These are phyloP conservation scores for Andrena bucephala DNA, from an alignment of 2,888 invertebrate species.

Conservation along the genomic window DNA sequence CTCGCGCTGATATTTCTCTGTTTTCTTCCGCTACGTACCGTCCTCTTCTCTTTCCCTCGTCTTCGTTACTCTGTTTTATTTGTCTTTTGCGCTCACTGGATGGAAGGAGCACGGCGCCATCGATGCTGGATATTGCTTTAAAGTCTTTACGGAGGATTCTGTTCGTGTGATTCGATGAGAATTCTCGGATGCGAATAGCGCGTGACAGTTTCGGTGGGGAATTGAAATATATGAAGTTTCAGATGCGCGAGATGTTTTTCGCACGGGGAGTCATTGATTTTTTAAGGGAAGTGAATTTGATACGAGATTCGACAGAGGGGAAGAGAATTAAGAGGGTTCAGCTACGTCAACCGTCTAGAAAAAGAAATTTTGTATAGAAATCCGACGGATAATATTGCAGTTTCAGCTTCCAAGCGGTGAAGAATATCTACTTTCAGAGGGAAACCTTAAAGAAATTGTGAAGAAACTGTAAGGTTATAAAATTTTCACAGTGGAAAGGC, in stretches of 20 bases:
- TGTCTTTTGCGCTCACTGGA: neutral
- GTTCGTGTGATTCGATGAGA: neutral
- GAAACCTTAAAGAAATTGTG: neutral
- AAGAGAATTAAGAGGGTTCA: neutral
- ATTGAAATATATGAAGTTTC: neutral
- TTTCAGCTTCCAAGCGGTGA: neutral
- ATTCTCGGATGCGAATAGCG: too few species aligned
- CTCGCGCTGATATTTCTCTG: neutral
- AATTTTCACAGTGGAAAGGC: neutral
- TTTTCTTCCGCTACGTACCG: neutral
- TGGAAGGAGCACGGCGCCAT: conserved; percentile 25
- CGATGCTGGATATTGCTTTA: conserved; percentile 6
- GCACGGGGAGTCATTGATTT: neutral
- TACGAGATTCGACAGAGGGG: neutral
- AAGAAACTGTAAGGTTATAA: neutral
- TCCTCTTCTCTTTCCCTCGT: neutral
- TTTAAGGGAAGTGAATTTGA: conserved; percentile 12
- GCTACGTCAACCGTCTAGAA: neutral
- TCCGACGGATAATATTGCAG: neutral
- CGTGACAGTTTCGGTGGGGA: neutral
- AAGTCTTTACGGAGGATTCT: neutral
- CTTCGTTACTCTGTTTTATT: neutral
- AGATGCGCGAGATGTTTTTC: neutral
- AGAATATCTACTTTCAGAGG: conserved; percentile 3
- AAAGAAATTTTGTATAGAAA: neutral